Conservation (phyloP, 2,888 invertebrate genomes). For the Cerceris ruficornis region DNA sequence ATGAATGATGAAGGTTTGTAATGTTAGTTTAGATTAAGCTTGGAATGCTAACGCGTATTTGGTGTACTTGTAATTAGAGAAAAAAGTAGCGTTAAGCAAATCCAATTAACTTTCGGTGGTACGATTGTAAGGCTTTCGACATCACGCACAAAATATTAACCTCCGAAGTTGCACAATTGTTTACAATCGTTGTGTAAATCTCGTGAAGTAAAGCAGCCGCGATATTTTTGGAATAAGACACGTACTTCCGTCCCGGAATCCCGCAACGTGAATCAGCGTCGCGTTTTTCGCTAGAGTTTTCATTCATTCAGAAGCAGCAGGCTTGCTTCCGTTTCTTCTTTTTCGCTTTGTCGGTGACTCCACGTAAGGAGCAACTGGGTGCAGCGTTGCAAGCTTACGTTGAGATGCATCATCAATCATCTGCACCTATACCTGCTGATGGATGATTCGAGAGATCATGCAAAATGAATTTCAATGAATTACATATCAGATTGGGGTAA, state of each 20-base stretch:
- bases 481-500: no score
- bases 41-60: no score
- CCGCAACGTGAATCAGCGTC: not conserved
- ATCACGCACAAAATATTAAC: slow-evolving; percentile 1
- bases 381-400: not conserved
- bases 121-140: not conserved
- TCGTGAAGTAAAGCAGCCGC: slow-evolving; percentile 13
- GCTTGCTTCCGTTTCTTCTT: no score
- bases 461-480: no score
- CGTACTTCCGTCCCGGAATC: not conserved
- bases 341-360: no score
- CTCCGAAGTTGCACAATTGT: slow-evolving; percentile 2
- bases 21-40: no score
- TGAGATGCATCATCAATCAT: no score
- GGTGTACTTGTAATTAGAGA: no score
- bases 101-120: not conserved
- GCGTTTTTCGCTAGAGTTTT: not conserved
- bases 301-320: not conserved
- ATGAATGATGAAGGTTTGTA: no score
- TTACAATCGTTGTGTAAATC: not conserved
- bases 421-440: no score
- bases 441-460: no score
- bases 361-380: not conserved
- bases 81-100: not conserved
- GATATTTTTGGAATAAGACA: slow-evolving; percentile 16